Base-by-base conservation (phyloP, 2,888 invertebrate genomes). In the Agrilus biguttatus region DNA sequence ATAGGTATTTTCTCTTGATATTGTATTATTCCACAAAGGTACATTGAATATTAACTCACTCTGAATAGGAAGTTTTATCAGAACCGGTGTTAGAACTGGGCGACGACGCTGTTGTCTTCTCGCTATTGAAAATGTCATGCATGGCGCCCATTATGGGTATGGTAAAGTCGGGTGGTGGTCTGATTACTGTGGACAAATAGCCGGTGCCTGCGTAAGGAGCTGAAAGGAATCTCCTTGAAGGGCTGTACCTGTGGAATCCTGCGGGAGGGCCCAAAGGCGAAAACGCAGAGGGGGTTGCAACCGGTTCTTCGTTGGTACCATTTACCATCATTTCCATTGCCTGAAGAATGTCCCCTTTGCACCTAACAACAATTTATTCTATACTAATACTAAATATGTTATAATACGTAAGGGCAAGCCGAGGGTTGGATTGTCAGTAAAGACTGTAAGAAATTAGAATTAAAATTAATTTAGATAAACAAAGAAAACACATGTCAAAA, bases 301-400 rank as follows among this genome's bases (percentile, higher is more conserved):
- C 57, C 50, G 46, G 67, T 40, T 59, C 43, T 55, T 57, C 33
- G 47, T 46, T 49, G 28, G 43, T 42, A 2, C 80, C 80, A 48
- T 81, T 80, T 12, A 88, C 75, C 74, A 95, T 80, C 59, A 86
- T 78, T 60, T 95, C 93, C 78, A 95, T 93, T 0, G 93, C 91
- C 53, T 89, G 84, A 0, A 93, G 79, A 0, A 91, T 85, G 61
- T 95, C 92, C 0, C 90, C 90, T 50, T 72, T 74, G 54, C 65
- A 65, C 52, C 65, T 65, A 54, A 1, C n/a, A n/a, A n/a, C n/a
- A n/a, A n/a, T n/a, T n/a, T n/a, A n/a, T n/a, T n/a, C n/a, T n/a
- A n/a, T n/a, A n/a, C n/a, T n/a, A n/a, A n/a, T n/a, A n/a, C n/a
- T n/a, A n/a, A n/a, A n/a, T n/a, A n/a, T n/a, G n/a, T n/a, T n/a